Evolutionary conservation across 1,140 invertebrate genomes (phyloP).

Genomic region (Neodiprion lecontei): DNA sequence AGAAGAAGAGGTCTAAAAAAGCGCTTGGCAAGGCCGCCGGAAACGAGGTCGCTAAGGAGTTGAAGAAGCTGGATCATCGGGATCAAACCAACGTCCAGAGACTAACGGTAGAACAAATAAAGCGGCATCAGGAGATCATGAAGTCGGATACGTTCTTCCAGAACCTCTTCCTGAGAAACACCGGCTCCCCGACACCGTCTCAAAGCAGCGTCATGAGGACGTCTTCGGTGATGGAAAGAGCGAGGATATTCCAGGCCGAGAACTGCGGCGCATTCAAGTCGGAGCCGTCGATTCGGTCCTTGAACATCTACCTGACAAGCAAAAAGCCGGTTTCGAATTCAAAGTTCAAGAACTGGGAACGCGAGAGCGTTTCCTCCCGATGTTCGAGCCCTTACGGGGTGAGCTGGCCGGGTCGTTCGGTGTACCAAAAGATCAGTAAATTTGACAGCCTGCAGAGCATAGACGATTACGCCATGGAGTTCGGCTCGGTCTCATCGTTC

Average conservation of each 20-base stretch:
- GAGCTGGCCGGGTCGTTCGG: conserved; percentile 44
- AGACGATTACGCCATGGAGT: conserved; percentile 40
- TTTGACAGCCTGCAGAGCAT: conserved; percentile 48
- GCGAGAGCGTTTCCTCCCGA: conserved; percentile 57
- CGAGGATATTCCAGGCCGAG: conserved; percentile 67
- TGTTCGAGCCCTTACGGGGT: conserved; percentile 55
- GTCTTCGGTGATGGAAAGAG: conserved; percentile 68
- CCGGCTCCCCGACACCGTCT: conserved; percentile 43
- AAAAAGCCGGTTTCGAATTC: conserved; percentile 76
- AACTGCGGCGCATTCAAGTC: conserved; percentile 54
- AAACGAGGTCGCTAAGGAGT: conserved; percentile 40
- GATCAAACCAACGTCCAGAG: conserved; percentile 19
- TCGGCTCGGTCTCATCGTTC: conserved; percentile 42
- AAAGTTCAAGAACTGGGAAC: conserved; percentile 73
- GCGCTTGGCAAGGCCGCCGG: conserved; percentile 30
- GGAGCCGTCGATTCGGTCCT: conserved; percentile 65
- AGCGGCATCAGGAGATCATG: conserved; percentile 64
- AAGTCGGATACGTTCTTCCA: conserved; percentile 74
- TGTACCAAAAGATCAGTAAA: conserved; percentile 53
- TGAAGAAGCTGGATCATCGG: conserved; percentile 23
- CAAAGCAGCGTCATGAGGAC: conserved; percentile 51
- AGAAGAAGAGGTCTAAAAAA: conserved; percentile 41
- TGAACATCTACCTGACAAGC: conserved; percentile 70
- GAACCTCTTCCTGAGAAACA: conserved; percentile 69
- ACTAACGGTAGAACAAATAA: conserved; percentile 61